Evolutionary conservation across 1,140 invertebrate species (phyloP).

Genomic region (Pseudomyrmex sp.): DNA sequence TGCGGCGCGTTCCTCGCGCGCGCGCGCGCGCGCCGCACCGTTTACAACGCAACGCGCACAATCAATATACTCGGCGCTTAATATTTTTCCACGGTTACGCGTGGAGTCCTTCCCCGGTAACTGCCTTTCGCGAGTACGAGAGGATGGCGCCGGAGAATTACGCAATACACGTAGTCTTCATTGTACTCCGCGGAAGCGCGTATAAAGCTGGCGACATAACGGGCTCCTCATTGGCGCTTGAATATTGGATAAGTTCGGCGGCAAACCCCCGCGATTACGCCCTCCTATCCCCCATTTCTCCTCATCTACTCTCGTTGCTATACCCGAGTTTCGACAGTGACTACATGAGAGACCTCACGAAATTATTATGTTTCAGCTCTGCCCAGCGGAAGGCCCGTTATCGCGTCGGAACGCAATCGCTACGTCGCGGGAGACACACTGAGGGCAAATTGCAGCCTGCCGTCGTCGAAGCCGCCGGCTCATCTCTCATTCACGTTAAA

Average conservation of each 20-base stretch:
- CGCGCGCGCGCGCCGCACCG: slow-evolving; percentile 38
- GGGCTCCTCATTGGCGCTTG: slow-evolving; percentile 57
- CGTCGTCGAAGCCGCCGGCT: slow-evolving; percentile 89
- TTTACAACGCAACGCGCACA: slow-evolving; percentile 9
- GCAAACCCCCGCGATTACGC: slow-evolving; percentile 65
- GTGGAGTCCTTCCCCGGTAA: slow-evolving; percentile 5
- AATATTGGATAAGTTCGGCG: slow-evolving; percentile 75
- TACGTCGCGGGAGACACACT: slow-evolving; percentile 91
- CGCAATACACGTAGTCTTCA: slow-evolving; percentile 52
- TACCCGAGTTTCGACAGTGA: slow-evolving; percentile 34
- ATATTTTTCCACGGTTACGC: slow-evolving; percentile 56
- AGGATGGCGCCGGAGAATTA: slow-evolving; percentile 36
- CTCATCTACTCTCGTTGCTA: too few species aligned
- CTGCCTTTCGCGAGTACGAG: slow-evolving; percentile 16
- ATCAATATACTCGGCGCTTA: slow-evolving; percentile 54
- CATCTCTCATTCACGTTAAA: slow-evolving; percentile 90
- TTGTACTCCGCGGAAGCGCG: slow-evolving; percentile 40
- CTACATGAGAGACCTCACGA: slow-evolving; percentile 51
- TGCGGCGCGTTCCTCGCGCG: slow-evolving; percentile 26
- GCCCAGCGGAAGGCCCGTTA: slow-evolving; percentile 79
- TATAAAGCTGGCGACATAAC: slow-evolving; percentile 54
- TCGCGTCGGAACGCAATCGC: slow-evolving; percentile 87
- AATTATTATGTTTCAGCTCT: slow-evolving; percentile 82
- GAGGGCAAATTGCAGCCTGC: slow-evolving; percentile 91
- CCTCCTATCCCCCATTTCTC: neutral